Evolutionary conservation across 1,140 invertebrate species (phyloP).

Genomic region (Globodera rostochiensis): DNA sequence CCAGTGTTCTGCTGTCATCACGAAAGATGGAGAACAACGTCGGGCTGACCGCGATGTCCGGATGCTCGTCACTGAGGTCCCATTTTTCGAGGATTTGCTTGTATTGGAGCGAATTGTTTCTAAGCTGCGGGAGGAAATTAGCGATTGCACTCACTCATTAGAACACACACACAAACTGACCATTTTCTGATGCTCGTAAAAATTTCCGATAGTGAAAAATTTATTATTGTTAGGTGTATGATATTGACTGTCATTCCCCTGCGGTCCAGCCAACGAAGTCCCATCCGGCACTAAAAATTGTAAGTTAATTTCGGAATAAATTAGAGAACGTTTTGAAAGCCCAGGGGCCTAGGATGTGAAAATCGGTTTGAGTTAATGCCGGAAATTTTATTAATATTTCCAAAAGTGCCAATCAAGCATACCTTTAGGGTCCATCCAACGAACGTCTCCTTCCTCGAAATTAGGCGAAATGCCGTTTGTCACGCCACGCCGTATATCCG

Average conservation of each 20-base stretch:
- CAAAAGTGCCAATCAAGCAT: too few relatives aligned
- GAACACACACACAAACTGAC: constrained; percentile 27
- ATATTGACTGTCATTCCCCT: constrained; percentile 45
- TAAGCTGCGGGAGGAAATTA: constrained; percentile 45
- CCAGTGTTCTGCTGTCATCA: constrained; percentile 3
- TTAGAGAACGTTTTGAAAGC: too few relatives aligned
- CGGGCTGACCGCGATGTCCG: constrained; percentile 54
- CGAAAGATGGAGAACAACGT: constrained; percentile 37
- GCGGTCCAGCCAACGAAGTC: constrained; percentile 29
- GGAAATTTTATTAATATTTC: too few relatives aligned
- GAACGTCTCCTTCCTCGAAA: constrained; percentile 19
- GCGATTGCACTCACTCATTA: neutral
- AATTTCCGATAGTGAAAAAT: constrained; percentile 44
- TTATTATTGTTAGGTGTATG: constrained; percentile 45
- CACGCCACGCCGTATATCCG: constrained; percentile 36
- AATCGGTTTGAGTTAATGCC: too few relatives aligned
- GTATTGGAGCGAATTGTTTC: constrained; percentile 54
- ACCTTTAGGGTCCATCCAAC: constrained; percentile 45
- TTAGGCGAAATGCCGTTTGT: neutral
- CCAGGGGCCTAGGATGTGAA: too few relatives aligned
- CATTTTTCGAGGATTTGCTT: constrained; percentile 60
- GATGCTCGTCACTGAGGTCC: constrained; percentile 58
- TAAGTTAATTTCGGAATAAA: too few relatives aligned
- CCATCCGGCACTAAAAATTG: constrained; percentile 30
- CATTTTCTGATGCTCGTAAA: constrained; percentile 56